Conservation (phyloP, 2,113 vertebrate species). For the Sapajus apella region DNA sequence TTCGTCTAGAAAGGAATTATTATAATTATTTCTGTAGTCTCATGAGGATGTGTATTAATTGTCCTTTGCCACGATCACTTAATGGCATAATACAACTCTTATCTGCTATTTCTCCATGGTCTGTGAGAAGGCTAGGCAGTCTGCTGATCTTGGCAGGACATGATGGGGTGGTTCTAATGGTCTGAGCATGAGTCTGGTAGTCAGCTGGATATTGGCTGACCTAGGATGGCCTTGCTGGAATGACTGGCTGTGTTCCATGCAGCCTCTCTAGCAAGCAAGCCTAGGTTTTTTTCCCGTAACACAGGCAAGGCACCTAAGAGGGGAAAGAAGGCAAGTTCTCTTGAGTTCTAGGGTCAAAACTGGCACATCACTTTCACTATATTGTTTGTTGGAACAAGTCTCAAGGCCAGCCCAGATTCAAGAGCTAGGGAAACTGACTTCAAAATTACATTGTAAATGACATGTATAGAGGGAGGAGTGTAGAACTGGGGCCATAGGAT, state of each 20-base stretch:
- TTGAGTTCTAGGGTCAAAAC: neutral
- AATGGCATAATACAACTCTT: neutral
- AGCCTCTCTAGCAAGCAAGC: neutral
- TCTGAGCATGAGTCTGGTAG: neutral
- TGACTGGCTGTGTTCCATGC: neutral
- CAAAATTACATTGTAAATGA: neutral
- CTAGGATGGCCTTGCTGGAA: neutral
- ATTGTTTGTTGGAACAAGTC: neutral
- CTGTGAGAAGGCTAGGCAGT: neutral
- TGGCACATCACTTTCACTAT: neutral
- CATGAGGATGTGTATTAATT: neutral
- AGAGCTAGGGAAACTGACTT: neutral
- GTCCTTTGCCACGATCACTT: neutral
- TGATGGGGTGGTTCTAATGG: neutral
- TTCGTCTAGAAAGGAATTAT: slow-evolving; percentile 6
- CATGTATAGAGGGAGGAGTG: neutral
- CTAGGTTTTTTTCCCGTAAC: neutral
- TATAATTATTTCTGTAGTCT: neutral
- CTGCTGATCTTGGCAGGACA: neutral
- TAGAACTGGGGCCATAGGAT: neutral
- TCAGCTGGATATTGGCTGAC: neutral
- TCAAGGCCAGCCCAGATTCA: neutral
- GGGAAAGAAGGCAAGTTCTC: neutral
- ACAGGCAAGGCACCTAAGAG: neutral
- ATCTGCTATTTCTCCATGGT: neutral